A percentile compares a stretch with the other conserved stretches of the same genome.
phyloP scores from a whole-genome alignment of 2,797 vertebrate species.

The Artibeus lituratus region DNA sequence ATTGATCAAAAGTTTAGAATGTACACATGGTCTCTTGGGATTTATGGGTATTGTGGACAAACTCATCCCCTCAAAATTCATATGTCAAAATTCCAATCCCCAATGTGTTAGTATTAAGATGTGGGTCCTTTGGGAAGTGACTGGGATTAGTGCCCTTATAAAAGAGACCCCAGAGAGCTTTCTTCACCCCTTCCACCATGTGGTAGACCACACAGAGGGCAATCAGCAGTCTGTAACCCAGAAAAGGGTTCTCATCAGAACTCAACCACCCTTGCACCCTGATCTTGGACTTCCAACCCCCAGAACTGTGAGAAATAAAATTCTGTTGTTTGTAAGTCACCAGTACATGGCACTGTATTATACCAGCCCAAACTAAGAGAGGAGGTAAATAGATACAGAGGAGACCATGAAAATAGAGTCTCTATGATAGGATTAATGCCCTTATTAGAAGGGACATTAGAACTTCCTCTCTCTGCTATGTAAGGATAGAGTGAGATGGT shows the following conservation, averaged over 20 bases:
- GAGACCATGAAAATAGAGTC: not conserved
- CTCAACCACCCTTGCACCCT: not conserved
- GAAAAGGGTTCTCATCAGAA: not conserved
- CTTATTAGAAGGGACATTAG: not conserved
- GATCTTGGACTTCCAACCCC: not conserved
- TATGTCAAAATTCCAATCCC: not conserved
- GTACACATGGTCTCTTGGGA: not conserved
- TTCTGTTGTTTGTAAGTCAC: not conserved
- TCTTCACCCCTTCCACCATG: not conserved
- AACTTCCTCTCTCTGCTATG: not conserved
- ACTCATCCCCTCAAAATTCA: not conserved
- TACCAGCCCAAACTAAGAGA: not conserved
- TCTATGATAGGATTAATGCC: not conserved
- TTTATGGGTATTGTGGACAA: not conserved
- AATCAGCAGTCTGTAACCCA: not conserved
- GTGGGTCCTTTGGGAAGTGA: not conserved
- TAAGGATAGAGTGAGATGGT: not conserved
- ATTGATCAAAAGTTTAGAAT: not conserved
- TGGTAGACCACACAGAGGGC: not conserved
- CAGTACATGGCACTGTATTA: not conserved
- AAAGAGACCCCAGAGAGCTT: not conserved
- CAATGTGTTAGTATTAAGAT: not conserved
- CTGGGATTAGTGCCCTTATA: not conserved
- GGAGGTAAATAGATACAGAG: not conserved
- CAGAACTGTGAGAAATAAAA: not conserved